Base-by-base conservation (phyloP, 2,888 invertebrate genomes). In the Tetheella fluctuosa region DNA sequence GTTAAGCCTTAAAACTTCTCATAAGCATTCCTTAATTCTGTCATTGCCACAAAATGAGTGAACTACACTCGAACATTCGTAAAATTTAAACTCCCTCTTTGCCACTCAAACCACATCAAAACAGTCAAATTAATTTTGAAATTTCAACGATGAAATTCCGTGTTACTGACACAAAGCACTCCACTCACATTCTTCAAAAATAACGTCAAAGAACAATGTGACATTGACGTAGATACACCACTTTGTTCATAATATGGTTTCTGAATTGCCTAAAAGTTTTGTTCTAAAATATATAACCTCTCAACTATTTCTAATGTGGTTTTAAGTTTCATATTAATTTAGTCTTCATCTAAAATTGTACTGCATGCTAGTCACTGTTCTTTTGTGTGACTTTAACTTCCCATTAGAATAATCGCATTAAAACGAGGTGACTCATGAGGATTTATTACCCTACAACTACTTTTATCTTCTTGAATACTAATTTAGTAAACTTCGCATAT, bases 131-230 rank as follows among this genome's bases (percentile, higher is more conserved):
- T 57, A 17, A 59, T 60, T 56, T 58, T 39, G 54, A 54, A 59
- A 55, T 55, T 37, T 39, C 12, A 39, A 54, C 15, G 39, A 54
- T 15, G 42, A 58, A 63, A 57, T 48, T 48, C 59, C 57, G 58
- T 57, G 57, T 23, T 61, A 54, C 53, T 63, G 63, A 62, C 61
- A 57, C 53, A 61, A 54, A 48, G 48, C 54, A 58, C 48, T 52
- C 20, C 28, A n/a, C 13, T 25, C 23, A 15, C 39, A 39, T 48
- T 57, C 48, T 4, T 48, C 10, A 28, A 52, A 28, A 57, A 58
- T 55, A 37, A 39, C 48, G 57, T 53, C 53, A 53, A 53, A 37
- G 53, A 39, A 23, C 28, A 28, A 57, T 8, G 39, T 30, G 28
- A 30, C 30, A 28, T 25, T 52, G 23, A 37, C 23, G 25, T 52